Conservation (phyloP, 2,888 invertebrate species). For the Platerodrilus igneus region DNA sequence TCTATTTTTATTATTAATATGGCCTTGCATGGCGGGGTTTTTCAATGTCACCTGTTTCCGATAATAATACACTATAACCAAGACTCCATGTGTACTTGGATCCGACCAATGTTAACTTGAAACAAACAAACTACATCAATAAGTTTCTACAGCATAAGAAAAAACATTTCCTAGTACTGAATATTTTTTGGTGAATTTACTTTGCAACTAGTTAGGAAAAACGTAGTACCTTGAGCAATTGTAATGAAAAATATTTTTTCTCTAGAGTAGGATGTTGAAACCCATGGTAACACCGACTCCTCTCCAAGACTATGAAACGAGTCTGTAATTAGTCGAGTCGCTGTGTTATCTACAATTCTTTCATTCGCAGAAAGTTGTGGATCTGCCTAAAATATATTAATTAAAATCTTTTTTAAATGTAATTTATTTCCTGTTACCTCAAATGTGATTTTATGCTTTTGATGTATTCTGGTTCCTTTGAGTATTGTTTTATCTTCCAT, state of each 20-base stretch:
- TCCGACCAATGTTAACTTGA: too few species aligned
- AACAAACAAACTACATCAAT: too few species aligned
- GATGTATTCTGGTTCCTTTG: constrained; percentile 16
- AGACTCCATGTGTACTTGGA: too few species aligned
- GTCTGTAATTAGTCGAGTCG: constrained; percentile 28
- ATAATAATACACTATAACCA: too few species aligned
- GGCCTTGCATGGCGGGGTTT: too few species aligned
- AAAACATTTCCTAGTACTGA: constrained; percentile 1
- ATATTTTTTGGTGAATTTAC: background rate
- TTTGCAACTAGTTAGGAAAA: background rate
- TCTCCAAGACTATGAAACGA: constrained; percentile 13
- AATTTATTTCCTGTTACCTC: constrained; percentile 13
- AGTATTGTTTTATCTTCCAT: constrained; percentile 15
- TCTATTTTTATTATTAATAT: too few species aligned
- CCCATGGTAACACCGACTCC: constrained; percentile 28
- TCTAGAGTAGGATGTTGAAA: constrained; percentile 24
- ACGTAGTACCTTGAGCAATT: constrained; percentile 33
- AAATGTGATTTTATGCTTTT: constrained; percentile 20
- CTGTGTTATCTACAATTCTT: constrained; percentile 33
- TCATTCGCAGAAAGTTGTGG: constrained; percentile 26
- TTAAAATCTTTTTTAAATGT: background rate
- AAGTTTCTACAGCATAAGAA: too few species aligned
- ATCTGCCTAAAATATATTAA: constrained; percentile 25
- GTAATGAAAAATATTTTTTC: constrained; percentile 34
- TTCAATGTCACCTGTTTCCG: too few species aligned